These are phyloP conservation scores for Idaea aversata DNA, from an alignment of 2,888 invertebrate species.

Conservation along the genomic window DNA sequence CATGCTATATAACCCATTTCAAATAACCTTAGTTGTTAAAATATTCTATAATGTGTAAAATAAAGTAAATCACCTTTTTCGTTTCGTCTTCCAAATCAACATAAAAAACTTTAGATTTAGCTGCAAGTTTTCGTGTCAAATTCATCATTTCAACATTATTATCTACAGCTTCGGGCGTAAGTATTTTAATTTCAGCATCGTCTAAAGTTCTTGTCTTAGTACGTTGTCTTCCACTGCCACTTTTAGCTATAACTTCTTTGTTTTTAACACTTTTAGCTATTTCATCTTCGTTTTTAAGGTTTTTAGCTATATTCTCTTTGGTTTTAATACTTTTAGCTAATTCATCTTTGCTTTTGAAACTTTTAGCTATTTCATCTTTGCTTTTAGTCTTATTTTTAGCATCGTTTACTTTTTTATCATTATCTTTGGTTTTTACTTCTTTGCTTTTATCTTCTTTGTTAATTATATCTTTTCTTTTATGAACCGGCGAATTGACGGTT, in stretches of 20 bases:
- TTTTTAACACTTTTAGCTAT: slow-evolving; percentile 19
- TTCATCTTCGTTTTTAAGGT: slow-evolving; percentile 13
- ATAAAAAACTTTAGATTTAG: slow-evolving; percentile 68
- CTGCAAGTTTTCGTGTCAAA: slow-evolving; percentile 47
- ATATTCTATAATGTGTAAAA: slow-evolving; percentile 17
- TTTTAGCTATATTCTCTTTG: slow-evolving; percentile 16
- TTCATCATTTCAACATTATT: slow-evolving; percentile 66
- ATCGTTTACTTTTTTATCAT: neutral
- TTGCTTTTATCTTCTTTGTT: slow-evolving; percentile 39
- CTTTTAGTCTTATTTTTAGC: neutral
- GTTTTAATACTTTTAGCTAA: slow-evolving; percentile 14
- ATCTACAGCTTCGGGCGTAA: slow-evolving; percentile 52
- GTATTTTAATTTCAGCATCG: slow-evolving; percentile 66
- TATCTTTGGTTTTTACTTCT: slow-evolving; percentile 54
- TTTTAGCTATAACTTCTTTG: slow-evolving; percentile 26
- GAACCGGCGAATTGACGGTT: slow-evolving; percentile 61
- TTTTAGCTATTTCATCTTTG: neutral
- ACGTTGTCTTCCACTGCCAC: slow-evolving; percentile 43
- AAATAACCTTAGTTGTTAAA: neutral
- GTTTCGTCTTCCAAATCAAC: slow-evolving; percentile 53
- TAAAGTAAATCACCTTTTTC: slow-evolving; percentile 30
- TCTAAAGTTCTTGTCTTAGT: slow-evolving; percentile 67
- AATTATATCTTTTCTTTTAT: slow-evolving; percentile 42
- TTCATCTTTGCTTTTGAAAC: neutral
- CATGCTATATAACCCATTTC: too few relatives aligned